Evolutionary conservation across 2,113 vertebrate species (phyloP).

Genomic region (Peromyscus leucopus): DNA sequence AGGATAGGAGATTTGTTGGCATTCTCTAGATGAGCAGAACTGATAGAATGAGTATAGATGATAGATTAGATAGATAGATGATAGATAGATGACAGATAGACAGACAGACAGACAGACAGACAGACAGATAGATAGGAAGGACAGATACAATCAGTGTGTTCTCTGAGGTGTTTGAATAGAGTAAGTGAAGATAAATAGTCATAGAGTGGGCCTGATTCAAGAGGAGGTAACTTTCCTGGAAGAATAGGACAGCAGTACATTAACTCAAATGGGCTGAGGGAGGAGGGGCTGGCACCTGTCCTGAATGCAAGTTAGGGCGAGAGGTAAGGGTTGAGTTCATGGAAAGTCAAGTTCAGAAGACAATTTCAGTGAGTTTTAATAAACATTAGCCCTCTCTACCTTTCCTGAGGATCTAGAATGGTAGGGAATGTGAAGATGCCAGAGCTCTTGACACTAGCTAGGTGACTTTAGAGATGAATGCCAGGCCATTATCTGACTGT

Average conservation of each 20-base stretch:
- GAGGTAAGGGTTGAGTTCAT: neutral
- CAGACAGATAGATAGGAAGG: too few relatives aligned
- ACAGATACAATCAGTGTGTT: neutral
- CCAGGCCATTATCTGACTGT: neutral
- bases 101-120: too few relatives aligned
- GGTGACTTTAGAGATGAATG: neutral
- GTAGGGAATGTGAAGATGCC: neutral
- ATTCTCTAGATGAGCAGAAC: neutral
- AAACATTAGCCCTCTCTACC: neutral
- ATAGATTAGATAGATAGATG: neutral
- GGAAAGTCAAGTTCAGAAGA: neutral
- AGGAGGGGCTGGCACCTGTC: rapidly evolving
- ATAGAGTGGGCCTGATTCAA: neutral
- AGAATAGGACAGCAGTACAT: too few relatives aligned
- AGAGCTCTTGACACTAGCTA: neutral
- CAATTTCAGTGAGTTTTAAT: neutral
- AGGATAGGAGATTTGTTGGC: neutral
- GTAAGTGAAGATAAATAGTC: neutral
- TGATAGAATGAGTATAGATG: neutral
- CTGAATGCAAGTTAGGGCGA: too few relatives aligned
- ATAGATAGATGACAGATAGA: neutral
- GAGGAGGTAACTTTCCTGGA: neutral
- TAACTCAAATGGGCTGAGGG: neutral
- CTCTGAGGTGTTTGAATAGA: neutral
- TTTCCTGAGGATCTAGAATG: neutral